Conservation (phyloP, 2,113 vertebrate genomes). For the Mormyrus iriodes region DNA sequence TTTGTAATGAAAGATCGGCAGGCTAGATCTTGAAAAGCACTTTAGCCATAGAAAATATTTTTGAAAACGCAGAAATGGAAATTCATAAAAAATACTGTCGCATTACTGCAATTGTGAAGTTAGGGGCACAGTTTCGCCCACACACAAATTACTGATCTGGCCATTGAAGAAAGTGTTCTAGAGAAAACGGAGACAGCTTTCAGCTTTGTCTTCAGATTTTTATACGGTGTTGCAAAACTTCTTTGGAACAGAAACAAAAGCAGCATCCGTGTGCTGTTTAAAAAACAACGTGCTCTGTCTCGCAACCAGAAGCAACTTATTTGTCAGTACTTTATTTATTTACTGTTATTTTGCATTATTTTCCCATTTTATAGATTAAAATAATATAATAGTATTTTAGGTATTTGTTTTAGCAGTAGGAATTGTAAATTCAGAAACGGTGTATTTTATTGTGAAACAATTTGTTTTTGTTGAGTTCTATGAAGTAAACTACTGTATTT, state of each 20-base stretch:
- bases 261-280: background rate
- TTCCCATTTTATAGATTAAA: conserved; percentile 5
- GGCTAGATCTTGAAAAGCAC: background rate
- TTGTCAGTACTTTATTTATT: conserved; percentile 36
- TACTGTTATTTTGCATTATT: background rate
- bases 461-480: conserved; percentile 29
- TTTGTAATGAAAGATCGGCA: background rate
- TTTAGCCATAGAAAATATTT: background rate
- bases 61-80: background rate
- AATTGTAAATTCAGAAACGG: background rate
- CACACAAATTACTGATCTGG: background rate
- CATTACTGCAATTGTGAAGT: background rate
- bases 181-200: background rate
- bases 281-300: background rate
- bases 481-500: conserved; percentile 26
- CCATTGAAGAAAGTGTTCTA: background rate
- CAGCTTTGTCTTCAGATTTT: background rate
- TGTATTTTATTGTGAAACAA: conserved; percentile 3
- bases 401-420: background rate
- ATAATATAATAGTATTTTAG: background rate
- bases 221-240: background rate
- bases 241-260: background rate
- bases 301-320: conserved; percentile 13
- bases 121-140: background rate
- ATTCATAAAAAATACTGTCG: background rate